Conservation (phyloP, 2,888 invertebrate genomes). For the Polymixis flavicincta region DNA sequence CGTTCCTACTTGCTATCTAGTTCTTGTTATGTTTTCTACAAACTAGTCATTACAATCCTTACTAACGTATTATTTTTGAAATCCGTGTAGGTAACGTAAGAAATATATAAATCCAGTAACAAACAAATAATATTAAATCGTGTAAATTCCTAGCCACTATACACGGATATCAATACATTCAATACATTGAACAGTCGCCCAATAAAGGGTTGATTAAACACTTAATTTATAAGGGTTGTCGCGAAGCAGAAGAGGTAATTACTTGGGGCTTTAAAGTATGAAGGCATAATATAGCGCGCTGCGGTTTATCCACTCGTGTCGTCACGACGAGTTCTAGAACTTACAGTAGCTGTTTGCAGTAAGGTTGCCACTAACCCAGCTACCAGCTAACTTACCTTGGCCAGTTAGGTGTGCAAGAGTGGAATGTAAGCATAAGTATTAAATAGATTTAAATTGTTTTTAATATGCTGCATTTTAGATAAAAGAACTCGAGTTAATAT, state of each 20-base stretch:
- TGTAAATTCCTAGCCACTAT: conserved; percentile 8
- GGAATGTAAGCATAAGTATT: neutral
- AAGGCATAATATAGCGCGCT: conserved; percentile 3
- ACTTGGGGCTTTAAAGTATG: conserved; percentile 6
- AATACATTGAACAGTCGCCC: conserved; percentile 39
- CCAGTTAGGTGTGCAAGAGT: too few species aligned
- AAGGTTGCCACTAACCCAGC: neutral
- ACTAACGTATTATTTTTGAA: too few species aligned
- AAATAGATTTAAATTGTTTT: neutral
- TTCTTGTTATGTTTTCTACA: neutral
- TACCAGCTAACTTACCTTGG: neutral
- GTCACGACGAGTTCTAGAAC: neutral
- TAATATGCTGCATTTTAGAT: neutral
- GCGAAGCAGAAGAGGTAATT: conserved; percentile 49
- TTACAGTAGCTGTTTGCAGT: neutral
- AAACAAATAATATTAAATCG: neutral
- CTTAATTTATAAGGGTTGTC: conserved; percentile 58
- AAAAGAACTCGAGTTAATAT: neutral
- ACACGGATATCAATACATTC: neutral
- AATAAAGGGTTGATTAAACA: conserved; percentile 62
- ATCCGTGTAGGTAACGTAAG: neutral
- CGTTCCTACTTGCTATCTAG: neutral
- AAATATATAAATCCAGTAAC: too few species aligned
- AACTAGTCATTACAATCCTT: neutral
- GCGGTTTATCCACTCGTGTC: neutral